A percentile compares a stretch with the other conserved stretches of the same genome.
Evolutionary conservation across 2,797 vertebrate genomes (phyloP).

Genomic region (Clamator glandarius): DNA sequence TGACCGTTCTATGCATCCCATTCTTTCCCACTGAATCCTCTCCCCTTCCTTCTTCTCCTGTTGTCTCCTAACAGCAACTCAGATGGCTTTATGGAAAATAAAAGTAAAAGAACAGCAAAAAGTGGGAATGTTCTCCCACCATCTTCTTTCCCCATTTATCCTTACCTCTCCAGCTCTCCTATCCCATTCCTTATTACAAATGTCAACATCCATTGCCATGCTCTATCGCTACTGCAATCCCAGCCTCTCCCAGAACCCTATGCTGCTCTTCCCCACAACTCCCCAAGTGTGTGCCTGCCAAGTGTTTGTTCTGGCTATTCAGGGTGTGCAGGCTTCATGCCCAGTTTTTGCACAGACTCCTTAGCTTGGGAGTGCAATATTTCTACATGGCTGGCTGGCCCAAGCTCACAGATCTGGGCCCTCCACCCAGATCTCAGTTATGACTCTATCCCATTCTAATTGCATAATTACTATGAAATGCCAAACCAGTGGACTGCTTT

Average conservation of each 20-base stretch:
- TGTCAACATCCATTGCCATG: not conserved
- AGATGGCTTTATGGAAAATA: not conserved
- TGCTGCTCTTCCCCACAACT: not conserved
- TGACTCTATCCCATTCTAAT: not conserved
- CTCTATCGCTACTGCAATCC: not conserved
- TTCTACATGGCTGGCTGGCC: not conserved
- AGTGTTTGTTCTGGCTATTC: not conserved
- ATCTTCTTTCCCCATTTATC: not conserved
- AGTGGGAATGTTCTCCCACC: not conserved
- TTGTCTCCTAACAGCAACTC: not conserved
- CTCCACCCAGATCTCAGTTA: not conserved
- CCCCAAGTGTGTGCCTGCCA: accelerated
- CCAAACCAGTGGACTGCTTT: not conserved
- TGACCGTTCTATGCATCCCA: accelerated
- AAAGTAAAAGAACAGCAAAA: not conserved
- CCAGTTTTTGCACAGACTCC: not conserved
- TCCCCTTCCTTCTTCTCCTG: not conserved
- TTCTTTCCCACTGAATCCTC: not conserved
- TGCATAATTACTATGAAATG: not conserved
- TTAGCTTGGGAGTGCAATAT: accelerated
- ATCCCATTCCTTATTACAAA: not conserved
- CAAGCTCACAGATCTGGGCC: not conserved
- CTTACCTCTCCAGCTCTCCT: not conserved
- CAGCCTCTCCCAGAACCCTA: not conserved
- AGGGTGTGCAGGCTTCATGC: accelerated